Conservation (phyloP, 2,113 vertebrate genomes). For the Agelaius tricolor region DNA sequence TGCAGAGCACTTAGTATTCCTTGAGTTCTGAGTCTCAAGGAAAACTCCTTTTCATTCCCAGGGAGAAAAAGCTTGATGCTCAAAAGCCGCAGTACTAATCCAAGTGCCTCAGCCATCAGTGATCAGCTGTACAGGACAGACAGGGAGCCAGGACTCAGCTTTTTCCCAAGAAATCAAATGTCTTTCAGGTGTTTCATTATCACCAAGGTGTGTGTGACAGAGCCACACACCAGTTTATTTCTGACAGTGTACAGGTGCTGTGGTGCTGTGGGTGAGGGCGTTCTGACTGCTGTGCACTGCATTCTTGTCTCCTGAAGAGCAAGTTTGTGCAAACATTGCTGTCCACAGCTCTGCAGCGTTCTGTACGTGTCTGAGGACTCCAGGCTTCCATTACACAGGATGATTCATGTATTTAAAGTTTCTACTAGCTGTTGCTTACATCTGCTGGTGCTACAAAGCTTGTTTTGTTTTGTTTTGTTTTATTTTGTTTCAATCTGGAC, state of each 20-base stretch:
- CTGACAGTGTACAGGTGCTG: background rate
- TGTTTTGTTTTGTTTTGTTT: background rate
- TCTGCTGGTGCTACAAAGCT: background rate
- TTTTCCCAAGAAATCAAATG: background rate
- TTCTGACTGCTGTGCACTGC: background rate
- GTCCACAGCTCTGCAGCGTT: background rate
- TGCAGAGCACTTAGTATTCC: background rate
- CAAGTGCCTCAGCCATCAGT: background rate
- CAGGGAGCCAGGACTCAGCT: background rate
- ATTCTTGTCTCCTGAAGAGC: background rate
- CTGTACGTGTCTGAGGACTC: background rate
- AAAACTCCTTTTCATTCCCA: background rate
- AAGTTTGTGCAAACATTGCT: background rate
- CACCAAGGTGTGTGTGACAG: background rate
- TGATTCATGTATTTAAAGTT: background rate
- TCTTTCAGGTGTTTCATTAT: background rate
- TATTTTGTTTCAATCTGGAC: background rate
- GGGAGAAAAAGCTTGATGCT: background rate
- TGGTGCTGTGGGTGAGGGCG: fast-evolving
- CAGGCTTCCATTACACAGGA: background rate
- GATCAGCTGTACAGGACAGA: background rate
- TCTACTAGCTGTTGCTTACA: background rate
- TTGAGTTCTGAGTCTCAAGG: background rate
- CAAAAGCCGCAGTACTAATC: background rate
- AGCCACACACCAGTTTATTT: background rate